Percentiles rank a stretch among this genome's conserved stretches.
phyloP scores from a whole-genome alignment of 2,797 vertebrate genomes.

The Clamator glandarius region DNA sequence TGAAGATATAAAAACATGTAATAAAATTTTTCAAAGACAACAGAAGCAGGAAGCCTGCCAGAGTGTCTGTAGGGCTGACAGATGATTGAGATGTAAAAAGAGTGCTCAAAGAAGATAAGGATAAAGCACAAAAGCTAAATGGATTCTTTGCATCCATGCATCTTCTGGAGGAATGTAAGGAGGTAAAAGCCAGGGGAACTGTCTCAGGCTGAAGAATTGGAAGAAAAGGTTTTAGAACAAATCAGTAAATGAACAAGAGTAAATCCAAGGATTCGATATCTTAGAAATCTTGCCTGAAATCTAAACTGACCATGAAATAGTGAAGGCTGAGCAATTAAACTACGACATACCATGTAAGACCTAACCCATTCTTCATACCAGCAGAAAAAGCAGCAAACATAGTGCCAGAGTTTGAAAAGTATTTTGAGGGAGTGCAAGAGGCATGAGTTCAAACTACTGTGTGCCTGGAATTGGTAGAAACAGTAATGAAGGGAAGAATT shows the following conservation, averaged over 20 bases:
- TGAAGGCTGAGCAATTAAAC: not conserved
- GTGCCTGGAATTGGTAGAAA: not conserved
- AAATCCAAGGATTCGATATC: not conserved
- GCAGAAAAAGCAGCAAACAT: not conserved
- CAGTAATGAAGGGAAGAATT: not conserved
- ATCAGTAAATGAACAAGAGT: not conserved
- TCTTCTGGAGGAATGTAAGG: not conserved
- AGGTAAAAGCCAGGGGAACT: not conserved
- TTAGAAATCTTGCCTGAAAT: conserved; percentile 2
- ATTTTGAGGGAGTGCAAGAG: not conserved
- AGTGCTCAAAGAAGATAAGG: conserved; percentile 55
- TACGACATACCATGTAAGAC: not conserved
- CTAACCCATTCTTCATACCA: not conserved
- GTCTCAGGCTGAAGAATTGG: not conserved
- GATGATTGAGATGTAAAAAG: conserved; percentile 55
- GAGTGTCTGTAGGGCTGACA: conserved; percentile 11
- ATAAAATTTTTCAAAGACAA: conserved; percentile 60
- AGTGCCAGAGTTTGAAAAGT: not conserved
- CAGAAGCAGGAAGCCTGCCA: conserved; percentile 56
- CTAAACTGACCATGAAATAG: not conserved
- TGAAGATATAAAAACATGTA: conserved; percentile 34
- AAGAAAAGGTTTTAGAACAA: not conserved
- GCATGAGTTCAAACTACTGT: not conserved
- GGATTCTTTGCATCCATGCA: not conserved
- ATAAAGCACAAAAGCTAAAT: not conserved